phyloP scores from a whole-genome alignment of 35 echinoderm and acorn worm genomes.

The Strongylocentrotus purpuratus region DNA sequence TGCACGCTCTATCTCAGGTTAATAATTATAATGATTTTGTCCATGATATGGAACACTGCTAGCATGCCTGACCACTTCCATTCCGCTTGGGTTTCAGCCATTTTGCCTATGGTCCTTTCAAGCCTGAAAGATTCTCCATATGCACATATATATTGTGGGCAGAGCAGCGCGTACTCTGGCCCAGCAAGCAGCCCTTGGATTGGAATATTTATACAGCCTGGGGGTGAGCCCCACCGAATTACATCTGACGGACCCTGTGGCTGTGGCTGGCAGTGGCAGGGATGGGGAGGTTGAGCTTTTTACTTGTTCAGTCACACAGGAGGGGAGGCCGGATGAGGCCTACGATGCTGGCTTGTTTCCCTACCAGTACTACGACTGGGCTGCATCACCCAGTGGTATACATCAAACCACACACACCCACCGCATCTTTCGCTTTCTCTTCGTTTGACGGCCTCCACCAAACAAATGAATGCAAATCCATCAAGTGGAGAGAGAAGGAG shows the following conservation, averaged over 20 bases:
- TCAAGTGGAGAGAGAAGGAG: background rate
- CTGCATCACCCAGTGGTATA: background rate
- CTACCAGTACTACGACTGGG: background rate
- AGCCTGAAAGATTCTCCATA: constrained; percentile 16
- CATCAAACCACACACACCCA: constrained; percentile 26
- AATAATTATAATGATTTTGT: background rate
- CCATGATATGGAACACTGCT: background rate
- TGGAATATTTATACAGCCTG: constrained; percentile 39
- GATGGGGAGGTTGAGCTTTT: background rate
- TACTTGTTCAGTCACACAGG: background rate
- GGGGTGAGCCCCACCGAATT: background rate
- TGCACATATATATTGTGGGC: constrained; percentile 31
- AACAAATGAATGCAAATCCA: constrained; percentile 34
- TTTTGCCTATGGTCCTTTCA: background rate
- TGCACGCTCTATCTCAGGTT: background rate
- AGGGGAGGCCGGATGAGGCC: background rate
- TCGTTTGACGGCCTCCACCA: background rate
- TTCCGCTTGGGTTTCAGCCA: background rate
- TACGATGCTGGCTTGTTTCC: background rate
- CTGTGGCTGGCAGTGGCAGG: background rate
- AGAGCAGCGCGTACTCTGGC: background rate
- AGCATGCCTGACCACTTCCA: background rate
- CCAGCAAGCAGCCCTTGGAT: background rate
- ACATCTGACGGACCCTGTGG: constrained; percentile 21
- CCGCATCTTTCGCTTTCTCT: constrained; percentile 3